phyloP scores from a whole-genome alignment of 2,113 vertebrate species.

The Struthidea cinerea region DNA sequence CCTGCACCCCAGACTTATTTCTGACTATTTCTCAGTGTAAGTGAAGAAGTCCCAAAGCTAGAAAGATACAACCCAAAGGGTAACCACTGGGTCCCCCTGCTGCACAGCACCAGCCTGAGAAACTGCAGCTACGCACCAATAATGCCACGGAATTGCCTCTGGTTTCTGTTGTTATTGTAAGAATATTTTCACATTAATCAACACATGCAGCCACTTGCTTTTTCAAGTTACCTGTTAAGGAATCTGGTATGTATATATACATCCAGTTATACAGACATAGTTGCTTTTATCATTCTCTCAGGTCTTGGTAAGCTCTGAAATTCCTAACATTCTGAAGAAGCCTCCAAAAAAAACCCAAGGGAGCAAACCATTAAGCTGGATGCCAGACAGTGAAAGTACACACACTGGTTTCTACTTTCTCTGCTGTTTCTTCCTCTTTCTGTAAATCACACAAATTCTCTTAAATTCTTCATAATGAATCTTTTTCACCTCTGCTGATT shows the following conservation, averaged over 20 bases:
- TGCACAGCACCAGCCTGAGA: rapidly evolving
- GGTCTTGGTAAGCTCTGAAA: not conserved
- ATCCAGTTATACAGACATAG: not conserved
- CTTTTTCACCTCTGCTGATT: not conserved
- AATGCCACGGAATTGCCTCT: not conserved
- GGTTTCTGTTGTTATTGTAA: not conserved
- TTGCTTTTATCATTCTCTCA: not conserved
- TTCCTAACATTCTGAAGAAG: not conserved
- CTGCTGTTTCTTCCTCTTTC: not conserved
- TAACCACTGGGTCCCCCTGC: not conserved
- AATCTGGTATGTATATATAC: not conserved
- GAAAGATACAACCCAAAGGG: not conserved
- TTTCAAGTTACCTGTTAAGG: not conserved
- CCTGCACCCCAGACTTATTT: not conserved
- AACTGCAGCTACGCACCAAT: not conserved
- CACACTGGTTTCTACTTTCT: not conserved
- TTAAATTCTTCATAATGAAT: not conserved
- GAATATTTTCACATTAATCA: not conserved
- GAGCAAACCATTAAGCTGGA: not conserved
- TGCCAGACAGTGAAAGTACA: not conserved
- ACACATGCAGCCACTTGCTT: not conserved
- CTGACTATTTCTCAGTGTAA: not conserved
- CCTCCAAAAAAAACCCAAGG: not conserved
- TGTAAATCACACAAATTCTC: not conserved
- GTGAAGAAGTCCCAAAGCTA: not conserved